Evolutionary conservation across 2,113 vertebrate genomes (phyloP), one percentile per base, ranked within the genome.

Genomic region (Triplophysa dalaica): DNA sequence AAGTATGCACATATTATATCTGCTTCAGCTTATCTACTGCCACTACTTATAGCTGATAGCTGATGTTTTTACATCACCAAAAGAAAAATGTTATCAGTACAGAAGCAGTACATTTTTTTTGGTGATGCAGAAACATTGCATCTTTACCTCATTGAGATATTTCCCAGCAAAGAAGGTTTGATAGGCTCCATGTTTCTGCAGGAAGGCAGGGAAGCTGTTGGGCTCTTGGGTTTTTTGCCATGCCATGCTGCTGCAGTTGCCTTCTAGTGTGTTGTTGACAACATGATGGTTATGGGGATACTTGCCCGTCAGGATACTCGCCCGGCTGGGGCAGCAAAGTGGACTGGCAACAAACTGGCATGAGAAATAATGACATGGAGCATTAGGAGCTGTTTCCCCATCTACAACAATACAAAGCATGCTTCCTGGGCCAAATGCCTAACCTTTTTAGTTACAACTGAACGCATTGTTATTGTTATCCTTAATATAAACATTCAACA

Each of bases 91-190:
- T 69, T 29, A 50, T 9, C 22, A 26, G 4, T 11, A 5, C 3
- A 3, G 26, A 26, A 69, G 67, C n/a, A 50, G 11, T 13, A 17
- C n/a, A 7, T 0, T 8, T 54, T 17, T 17, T 56, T 21, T 8
- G 8, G n/a, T 21, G n/a, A 7, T 4, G 19, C 54, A 58, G 54
- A 21, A 1, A 48, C 50, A 33, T 17, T 33, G 38, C 12, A 41
- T 11, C 22, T 52, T 8, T 87, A 98, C 98, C 95, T 98, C 95
- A 85, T 99, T 99, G 63, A 99, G 93, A 77, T 99, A 99, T 82
- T 99, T 99, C 70, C 98, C 98, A 58, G 97, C 97, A 75, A 98
- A 99, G 88, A 99, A 99, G 0, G 98, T 99, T 75, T 97, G 95
- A 87, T 99, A 99, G 12, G 92, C 93, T 78, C 91, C 93, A 38